Percentiles rank a stretch among this genome's conserved stretches.
Evolutionary conservation across 2,797 vertebrate genomes (phyloP).

Genomic region (Coccyzus lansbergi): DNA sequence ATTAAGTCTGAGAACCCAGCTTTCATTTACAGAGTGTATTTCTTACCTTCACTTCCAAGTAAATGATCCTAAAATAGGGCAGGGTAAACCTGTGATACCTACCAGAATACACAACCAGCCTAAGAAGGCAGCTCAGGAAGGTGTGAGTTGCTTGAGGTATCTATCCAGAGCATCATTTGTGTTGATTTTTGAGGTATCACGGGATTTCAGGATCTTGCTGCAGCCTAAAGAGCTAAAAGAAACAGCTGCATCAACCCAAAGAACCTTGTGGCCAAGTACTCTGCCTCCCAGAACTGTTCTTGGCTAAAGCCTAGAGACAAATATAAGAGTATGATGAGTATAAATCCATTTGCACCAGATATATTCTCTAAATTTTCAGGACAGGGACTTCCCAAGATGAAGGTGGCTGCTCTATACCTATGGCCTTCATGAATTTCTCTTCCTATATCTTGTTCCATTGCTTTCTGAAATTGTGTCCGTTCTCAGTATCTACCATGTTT

Average conservation of each 20-base stretch:
- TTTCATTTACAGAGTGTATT: neutral
- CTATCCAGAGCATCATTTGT: neutral
- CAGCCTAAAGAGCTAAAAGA: neutral
- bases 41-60: neutral
- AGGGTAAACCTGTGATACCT: accelerated
- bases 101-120: accelerated
- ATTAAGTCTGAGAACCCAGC: accelerated
- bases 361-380: neutral
- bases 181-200: neutral
- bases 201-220: neutral
- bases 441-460: neutral
- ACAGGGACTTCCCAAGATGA: neutral
- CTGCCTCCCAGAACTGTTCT: accelerated
- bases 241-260: neutral
- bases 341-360: neutral
- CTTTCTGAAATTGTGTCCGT: neutral
- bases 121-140: neutral
- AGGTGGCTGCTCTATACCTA: neutral
- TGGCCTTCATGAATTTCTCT: neutral
- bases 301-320: neutral
- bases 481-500: neutral
- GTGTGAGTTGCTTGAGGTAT: accelerated
- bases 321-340: neutral
- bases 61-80: neutral
- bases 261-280: accelerated